Evolutionary conservation across 2,888 invertebrate genomes (phyloP).

Genomic region (Acleris literana): DNA sequence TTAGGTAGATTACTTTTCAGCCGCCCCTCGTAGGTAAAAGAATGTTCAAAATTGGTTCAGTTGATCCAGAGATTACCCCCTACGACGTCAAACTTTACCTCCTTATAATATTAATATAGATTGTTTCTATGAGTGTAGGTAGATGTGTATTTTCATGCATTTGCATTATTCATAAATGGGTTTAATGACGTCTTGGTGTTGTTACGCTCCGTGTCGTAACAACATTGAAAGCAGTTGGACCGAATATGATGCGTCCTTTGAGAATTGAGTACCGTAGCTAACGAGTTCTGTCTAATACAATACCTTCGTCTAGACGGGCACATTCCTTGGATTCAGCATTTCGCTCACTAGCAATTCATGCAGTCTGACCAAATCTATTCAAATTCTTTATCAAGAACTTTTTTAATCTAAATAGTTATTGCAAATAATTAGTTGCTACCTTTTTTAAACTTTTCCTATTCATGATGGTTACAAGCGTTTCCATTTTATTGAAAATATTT

Average conservation of each 20-base stretch:
- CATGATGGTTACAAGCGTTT: no score
- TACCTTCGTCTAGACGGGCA: slow-evolving; percentile 28
- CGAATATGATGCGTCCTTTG: slow-evolving; percentile 33
- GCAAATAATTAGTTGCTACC: neutral
- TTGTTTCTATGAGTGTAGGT: neutral
- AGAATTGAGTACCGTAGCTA: slow-evolving; percentile 21
- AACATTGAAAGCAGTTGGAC: slow-evolving; percentile 28
- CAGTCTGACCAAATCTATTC: neutral
- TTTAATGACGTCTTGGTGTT: neutral
- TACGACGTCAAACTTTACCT: no score
- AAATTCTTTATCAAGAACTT: no score
- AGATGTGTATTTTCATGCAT: neutral
- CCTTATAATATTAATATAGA: no score
- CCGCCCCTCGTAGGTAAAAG: no score
- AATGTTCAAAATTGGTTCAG: no score
- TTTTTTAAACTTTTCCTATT: neutral
- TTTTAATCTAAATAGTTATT: no score
- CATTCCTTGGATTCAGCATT: slow-evolving; percentile 11
- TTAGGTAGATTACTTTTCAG: no score
- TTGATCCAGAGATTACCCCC: no score
- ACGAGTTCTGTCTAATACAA: slow-evolving; percentile 30
- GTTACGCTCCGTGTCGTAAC: slow-evolving; percentile 5
- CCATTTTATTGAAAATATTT: neutral
- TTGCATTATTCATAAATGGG: neutral
- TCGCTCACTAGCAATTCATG: neutral